phyloP scores from a whole-genome alignment of 1,140 invertebrate genomes.

The Panonychus citri region DNA sequence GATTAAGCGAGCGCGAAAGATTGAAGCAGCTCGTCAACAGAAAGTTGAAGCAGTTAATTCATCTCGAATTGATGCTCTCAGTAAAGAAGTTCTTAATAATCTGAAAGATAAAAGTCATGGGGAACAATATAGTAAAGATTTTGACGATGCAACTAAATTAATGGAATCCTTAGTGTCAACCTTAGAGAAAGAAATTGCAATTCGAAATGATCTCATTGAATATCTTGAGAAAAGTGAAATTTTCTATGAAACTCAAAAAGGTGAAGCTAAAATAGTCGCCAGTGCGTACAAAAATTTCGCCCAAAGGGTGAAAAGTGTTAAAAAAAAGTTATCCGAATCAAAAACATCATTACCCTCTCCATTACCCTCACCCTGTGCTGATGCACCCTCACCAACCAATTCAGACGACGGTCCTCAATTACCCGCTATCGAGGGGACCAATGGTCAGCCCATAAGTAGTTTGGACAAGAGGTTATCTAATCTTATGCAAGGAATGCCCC shows the following conservation, averaged over 20 bases:
- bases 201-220: slow-evolving; percentile 45
- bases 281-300: slow-evolving; percentile 86
- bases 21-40: slow-evolving; percentile 1
- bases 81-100: slow-evolving; percentile 5
- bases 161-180: slow-evolving; percentile 54
- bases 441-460: slow-evolving; percentile 10
- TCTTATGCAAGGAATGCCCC: slow-evolving; percentile 15
- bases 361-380: slow-evolving; percentile 20
- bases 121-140: slow-evolving; percentile 62
- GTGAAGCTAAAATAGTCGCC: slow-evolving; percentile 73
- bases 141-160: slow-evolving; percentile 48
- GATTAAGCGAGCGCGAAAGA: neutral
- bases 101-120: slow-evolving; percentile 47
- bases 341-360: slow-evolving; percentile 30
- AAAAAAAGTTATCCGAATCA: slow-evolving; percentile 57
- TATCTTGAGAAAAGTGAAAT: slow-evolving; percentile 50
- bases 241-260: slow-evolving; percentile 65
- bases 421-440: slow-evolving; percentile 7
- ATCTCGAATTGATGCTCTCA: slow-evolving; percentile 1
- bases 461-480: slow-evolving; percentile 15
- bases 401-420: slow-evolving; percentile 14
- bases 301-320: slow-evolving; percentile 51
- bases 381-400: slow-evolving; percentile 43
- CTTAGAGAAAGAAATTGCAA: slow-evolving; percentile 54
- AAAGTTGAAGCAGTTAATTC: neutral